Conservation (phyloP, 2,888 invertebrate genomes). For the Zhengitettix transpicula region DNA sequence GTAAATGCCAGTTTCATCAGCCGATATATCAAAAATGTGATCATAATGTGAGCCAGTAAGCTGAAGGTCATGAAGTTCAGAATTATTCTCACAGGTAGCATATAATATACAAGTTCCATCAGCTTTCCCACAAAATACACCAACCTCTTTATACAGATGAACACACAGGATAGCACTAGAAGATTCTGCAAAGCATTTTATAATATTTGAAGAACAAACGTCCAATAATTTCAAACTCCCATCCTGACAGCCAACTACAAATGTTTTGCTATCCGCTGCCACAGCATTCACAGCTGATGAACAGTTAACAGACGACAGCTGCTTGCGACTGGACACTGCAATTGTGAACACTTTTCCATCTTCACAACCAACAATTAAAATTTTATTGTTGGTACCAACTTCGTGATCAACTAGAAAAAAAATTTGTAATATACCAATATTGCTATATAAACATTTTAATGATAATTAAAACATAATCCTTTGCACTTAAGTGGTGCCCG, state of each 20-base stretch:
- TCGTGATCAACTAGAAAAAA: slow-evolving; percentile 28
- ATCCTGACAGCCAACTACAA: slow-evolving; percentile 40
- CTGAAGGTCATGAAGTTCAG: slow-evolving; percentile 23
- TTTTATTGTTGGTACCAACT: slow-evolving; percentile 42
- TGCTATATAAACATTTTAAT: no score
- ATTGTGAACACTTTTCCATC: slow-evolving; percentile 36
- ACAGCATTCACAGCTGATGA: slow-evolving; percentile 40
- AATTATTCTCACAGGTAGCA: not conserved
- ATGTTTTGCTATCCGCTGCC: slow-evolving; percentile 25
- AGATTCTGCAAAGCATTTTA: slow-evolving; percentile 30
- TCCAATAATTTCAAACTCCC: slow-evolving; percentile 29
- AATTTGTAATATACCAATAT: not conserved
- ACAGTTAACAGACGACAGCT: slow-evolving; percentile 25
- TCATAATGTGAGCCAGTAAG: slow-evolving; percentile 54
- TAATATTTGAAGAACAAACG: not conserved
- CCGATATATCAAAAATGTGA: slow-evolving; percentile 43
- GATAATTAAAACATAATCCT: no score
- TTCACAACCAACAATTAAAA: slow-evolving; percentile 43
- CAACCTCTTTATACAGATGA: slow-evolving; percentile 28
- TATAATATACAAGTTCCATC: slow-evolving; percentile 38
- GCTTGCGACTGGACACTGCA: slow-evolving; percentile 35
- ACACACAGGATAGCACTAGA: slow-evolving; percentile 38
- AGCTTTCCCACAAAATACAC: slow-evolving; percentile 39
- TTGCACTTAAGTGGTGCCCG: no score
- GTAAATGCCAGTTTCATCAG: slow-evolving; percentile 38